Percentiles rank a stretch among this genome's conserved stretches.
Conservation (phyloP, 2,888 invertebrate species). For the Caenorhabditis afra region DNA sequence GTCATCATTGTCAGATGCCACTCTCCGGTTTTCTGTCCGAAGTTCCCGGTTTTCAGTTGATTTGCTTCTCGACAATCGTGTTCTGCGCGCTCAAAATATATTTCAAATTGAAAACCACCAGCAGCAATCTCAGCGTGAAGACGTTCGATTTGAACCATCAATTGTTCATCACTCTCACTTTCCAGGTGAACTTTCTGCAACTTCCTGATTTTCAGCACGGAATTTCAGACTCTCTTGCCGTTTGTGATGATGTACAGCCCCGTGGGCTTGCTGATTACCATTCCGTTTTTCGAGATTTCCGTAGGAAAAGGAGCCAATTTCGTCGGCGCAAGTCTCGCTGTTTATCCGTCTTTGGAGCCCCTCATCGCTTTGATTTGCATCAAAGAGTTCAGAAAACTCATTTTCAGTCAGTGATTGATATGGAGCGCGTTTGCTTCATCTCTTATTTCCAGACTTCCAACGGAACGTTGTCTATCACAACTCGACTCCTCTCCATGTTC, state of each 20-base stretch:
- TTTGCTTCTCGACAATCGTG: slow-evolving; percentile 13
- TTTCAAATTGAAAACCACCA: not conserved
- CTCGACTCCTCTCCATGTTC: no score
- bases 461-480: no score
- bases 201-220: not conserved
- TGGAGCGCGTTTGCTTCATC: no score
- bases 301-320: slow-evolving; percentile 13
- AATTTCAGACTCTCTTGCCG: slow-evolving; percentile 34
- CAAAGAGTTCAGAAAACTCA: slow-evolving; percentile 15
- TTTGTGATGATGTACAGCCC: slow-evolving; percentile 40
- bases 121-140: slow-evolving; percentile 5
- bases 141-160: slow-evolving; percentile 23
- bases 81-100: slow-evolving; percentile 22
- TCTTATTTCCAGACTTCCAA: no score
- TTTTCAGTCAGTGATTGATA: slow-evolving; percentile 15
- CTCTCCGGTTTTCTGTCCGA: not conserved
- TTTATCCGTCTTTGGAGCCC: slow-evolving; percentile 32
- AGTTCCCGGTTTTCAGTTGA: not conserved
- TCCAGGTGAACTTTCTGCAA: slow-evolving; percentile 10
- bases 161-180: slow-evolving; percentile 13
- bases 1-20: slow-evolving; percentile 8
- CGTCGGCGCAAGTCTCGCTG: not conserved
- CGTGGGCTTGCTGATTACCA: slow-evolving; percentile 16
- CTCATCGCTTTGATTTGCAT: slow-evolving; percentile 28
- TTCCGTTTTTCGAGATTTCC: slow-evolving; percentile 34